Base-by-base conservation (phyloP, 2,113 vertebrate genomes). In the Pelvicachromis taeniatus region DNA sequence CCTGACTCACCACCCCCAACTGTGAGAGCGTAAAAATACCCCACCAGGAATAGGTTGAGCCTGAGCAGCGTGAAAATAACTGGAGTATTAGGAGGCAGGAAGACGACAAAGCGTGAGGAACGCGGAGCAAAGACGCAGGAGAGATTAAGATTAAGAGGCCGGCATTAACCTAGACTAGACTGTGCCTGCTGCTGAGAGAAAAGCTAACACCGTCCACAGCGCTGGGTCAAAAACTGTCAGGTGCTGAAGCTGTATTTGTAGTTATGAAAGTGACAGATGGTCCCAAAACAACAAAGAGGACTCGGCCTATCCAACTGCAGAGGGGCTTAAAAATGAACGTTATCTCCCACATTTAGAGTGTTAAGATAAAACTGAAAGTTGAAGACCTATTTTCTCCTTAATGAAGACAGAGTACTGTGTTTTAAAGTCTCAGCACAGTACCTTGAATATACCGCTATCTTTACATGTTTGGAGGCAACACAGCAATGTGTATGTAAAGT, bases 61-160 rank as follows among this genome's bases (percentile, higher is more conserved):
- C 56, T 40, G 82, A 80, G 65, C n/a, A 2, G 79, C 40, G 92
- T 92, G 86, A 81, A 94, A 95, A 93, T 94, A 95, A 90, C 81
- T 29, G 16, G 75, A 83, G 87, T 91, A 92, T 89, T 85, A 89
- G 55, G 61, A 81, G 68, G 11, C 73, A 86, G 82, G 77, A 88
- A 87, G 88, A 88, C 79, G 55, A 92, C 88, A 92, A 87, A 92
- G 33, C 9, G 10, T 56, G 53, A 58, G 23, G 31, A 80, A 48
- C 82, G 42, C 21, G 0, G 33, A 48, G 77, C 77, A 88, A 82
- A 84, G 26, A 89, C 73, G 11, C 75, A 63, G 73, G 42, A 82
- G 50, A 86, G 85, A 87, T 87, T 80, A 90, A 59, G 81, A 87
- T 5, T 78, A 48, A 88, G 70, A 85, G 42, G 21, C 16, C 55